Percentiles rank a stretch among this genome's conserved stretches.
Evolutionary conservation across 1,140 invertebrate species (phyloP).

Genomic region (Thaumatotibia leucotreta): DNA sequence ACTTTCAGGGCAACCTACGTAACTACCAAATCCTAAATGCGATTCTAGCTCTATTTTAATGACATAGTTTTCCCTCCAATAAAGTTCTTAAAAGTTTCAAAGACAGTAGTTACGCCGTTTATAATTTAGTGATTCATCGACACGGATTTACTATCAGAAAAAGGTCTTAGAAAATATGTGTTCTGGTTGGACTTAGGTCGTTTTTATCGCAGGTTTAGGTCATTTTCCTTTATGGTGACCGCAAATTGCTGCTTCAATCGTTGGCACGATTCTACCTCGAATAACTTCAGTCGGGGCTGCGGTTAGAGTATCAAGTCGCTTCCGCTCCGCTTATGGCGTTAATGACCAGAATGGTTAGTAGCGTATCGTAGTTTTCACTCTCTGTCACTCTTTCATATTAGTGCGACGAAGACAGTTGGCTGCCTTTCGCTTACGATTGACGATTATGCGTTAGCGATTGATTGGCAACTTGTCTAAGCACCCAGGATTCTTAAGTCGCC

Average conservation of each 20-base stretch:
- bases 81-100: not conserved
- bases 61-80: not conserved
- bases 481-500: too few species aligned
- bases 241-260: conserved; percentile 11
- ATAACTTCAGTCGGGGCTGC: not conserved
- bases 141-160: not conserved
- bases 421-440: too few species aligned
- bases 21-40: not conserved
- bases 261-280: not conserved
- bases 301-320: not conserved
- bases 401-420: too few species aligned
- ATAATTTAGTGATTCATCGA: not conserved
- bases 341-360: too few species aligned
- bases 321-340: not conserved
- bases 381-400: too few species aligned
- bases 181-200: not conserved
- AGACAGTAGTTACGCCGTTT: not conserved
- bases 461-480: too few species aligned
- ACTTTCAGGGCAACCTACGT: too few species aligned
- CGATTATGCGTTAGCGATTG: too few species aligned
- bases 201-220: not conserved
- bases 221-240: not conserved
- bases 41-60: not conserved
- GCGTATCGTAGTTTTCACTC: too few species aligned
- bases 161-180: not conserved